Conservation (phyloP, 2,113 vertebrate genomes). For the Oenanthe oenanthe region DNA sequence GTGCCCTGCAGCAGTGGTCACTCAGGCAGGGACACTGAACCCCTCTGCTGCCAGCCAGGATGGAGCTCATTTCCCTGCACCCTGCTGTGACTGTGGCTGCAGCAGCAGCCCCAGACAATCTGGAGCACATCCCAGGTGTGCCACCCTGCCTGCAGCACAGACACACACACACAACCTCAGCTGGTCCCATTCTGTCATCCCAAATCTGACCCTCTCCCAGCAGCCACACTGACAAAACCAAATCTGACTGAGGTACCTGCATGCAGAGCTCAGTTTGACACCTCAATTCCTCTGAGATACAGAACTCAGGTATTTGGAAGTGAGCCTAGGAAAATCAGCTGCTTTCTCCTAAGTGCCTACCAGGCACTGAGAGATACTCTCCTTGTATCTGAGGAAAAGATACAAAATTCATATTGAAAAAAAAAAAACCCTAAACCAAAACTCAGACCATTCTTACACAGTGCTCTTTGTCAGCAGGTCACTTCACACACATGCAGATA, state of each 20-base stretch:
- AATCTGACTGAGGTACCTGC: conserved; percentile 1
- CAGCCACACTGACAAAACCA: conserved; percentile 12
- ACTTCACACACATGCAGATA: not conserved
- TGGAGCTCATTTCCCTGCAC: not conserved
- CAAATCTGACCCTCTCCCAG: conserved; percentile 3
- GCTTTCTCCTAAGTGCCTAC: not conserved
- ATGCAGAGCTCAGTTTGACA: not conserved
- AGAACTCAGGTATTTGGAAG: conserved; percentile 31
- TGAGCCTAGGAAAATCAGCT: conserved; percentile 45
- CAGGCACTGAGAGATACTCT: not conserved
- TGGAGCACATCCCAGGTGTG: not conserved
- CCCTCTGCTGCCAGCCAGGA: not conserved
- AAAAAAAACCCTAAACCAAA: not conserved
- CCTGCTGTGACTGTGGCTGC: not conserved
- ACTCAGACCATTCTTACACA: not conserved
- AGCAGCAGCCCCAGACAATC: not conserved
- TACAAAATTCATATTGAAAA: not conserved
- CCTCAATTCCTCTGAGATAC: conserved; percentile 40
- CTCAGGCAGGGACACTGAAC: rapidly evolving
- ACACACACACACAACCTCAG: not conserved
- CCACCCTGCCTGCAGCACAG: not conserved
- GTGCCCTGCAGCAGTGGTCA: not conserved
- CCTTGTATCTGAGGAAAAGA: not conserved
- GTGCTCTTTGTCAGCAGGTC: not conserved
- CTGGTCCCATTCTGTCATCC: conserved; percentile 60